phyloP scores from a whole-genome alignment of 1,140 invertebrate species.

The Eulimnadia texana region DNA sequence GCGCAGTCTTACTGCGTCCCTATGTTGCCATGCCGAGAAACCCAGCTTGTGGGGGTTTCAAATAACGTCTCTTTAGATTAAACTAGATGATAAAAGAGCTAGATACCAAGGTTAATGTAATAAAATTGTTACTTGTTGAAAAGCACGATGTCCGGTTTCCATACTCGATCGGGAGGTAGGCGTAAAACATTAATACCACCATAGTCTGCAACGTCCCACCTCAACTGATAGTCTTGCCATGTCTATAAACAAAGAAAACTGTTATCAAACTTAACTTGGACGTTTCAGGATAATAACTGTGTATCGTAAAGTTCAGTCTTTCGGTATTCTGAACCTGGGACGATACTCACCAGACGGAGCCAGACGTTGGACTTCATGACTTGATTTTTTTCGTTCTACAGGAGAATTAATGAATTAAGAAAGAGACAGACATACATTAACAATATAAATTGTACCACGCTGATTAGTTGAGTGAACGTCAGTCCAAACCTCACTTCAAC shows the following conservation, averaged over 20 bases:
- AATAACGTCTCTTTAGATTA: no score
- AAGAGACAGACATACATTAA: not conserved
- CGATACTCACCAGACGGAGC: slow-evolving; percentile 63
- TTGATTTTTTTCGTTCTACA: slow-evolving; percentile 95
- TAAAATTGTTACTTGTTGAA: slow-evolving; percentile 92
- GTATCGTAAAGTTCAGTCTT: not conserved
- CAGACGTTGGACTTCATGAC: slow-evolving; percentile 99
- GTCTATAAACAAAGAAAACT: slow-evolving; percentile 36
- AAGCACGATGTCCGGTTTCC: slow-evolving; percentile 98
- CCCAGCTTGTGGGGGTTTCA: no score
- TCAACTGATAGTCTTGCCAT: slow-evolving; percentile 95
- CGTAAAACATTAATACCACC: slow-evolving; percentile 89
- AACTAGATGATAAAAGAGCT: no score
- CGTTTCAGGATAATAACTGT: not conserved
- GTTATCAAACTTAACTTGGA: not conserved
- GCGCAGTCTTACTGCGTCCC: no score
- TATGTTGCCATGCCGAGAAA: no score
- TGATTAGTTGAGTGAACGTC: slow-evolving; percentile 96
- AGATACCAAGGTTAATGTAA: no score
- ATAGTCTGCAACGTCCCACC: slow-evolving; percentile 96
- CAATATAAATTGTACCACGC: slow-evolving; percentile 74
- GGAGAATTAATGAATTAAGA: not conserved
- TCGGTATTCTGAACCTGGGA: not conserved
- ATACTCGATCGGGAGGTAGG: slow-evolving; percentile 94
- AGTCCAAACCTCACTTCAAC: slow-evolving; percentile 91